Evolutionary conservation across 2,888 invertebrate species (phyloP).

Genomic region (Tenthredo mesomela): DNA sequence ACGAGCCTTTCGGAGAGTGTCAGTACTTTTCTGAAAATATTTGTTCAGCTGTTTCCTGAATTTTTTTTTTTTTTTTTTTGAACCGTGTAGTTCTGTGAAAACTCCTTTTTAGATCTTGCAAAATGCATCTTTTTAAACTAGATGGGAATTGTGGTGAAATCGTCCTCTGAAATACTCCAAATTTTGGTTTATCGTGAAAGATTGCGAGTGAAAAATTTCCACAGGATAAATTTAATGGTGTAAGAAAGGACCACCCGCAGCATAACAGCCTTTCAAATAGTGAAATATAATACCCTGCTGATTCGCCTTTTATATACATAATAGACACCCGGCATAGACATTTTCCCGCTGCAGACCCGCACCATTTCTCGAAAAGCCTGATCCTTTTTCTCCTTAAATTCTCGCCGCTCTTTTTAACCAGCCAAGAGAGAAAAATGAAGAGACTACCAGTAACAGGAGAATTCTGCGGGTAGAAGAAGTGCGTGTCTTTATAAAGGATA

Average conservation of each 20-base stretch:
- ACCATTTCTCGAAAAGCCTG: neutral
- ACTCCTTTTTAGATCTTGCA: neutral
- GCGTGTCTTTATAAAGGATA: neutral
- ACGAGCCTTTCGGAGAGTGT: too few relatives aligned
- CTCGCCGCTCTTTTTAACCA: neutral
- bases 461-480: neutral
- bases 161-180: neutral
- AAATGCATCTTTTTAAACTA: neutral
- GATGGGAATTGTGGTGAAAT: neutral
- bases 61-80: neutral
- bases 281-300: neutral
- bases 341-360: neutral
- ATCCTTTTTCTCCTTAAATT: neutral
- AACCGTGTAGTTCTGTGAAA: neutral
- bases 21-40: too few relatives aligned
- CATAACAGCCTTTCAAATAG: slow-evolving; percentile 1
- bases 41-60: neutral
- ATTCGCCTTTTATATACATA: slow-evolving; percentile 5
- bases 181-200: neutral
- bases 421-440: neutral
- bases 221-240: neutral
- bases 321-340: neutral
- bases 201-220: neutral
- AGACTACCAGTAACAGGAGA: neutral
- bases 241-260: neutral